Evolutionary conservation across 2,113 vertebrate species (phyloP), one percentile per base, ranked within the genome.

Genomic region (Furnarius figulus): DNA sequence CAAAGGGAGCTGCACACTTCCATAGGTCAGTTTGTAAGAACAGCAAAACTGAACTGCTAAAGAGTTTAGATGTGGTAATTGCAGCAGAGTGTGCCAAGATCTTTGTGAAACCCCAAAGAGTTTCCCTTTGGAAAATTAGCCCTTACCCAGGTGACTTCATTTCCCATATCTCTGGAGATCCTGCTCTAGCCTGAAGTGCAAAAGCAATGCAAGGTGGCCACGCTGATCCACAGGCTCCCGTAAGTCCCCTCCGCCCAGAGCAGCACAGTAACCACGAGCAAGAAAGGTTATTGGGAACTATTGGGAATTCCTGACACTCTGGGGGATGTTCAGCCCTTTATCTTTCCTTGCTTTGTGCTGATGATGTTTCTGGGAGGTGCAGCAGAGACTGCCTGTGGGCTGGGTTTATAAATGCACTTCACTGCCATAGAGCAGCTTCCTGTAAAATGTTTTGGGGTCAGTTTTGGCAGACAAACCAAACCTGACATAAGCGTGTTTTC

Each of bases 251-350:
- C 73, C 31, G 50, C 7, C 8, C 44, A 77, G 50, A 92, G 35
- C 65, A 77, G 39, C 2, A 0, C 55, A 33, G 20, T 35, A 46
- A 68, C 46, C 14, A 21, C 0, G 0, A 46, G 47, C 25, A 42
- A 55, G 56, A 83, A 84, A 42, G 12, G 19, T 25, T 55, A 0
- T 31, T 46, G 53, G 27, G 39, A 63, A 14, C 22, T 55, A 0
- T n/a, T 46, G 53, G 27, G 39, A 63, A 14, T 71, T 78, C 33
- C 50, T 75, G 42, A 31, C 47, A 46, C 6, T 16, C 5, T 3
- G 0, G 66, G 62, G 80, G 22, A 91, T 12, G 23, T 59, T 87
- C 68, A 76, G 49, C 39, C 35, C 27, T 70, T 80, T 40, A 62
- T 35, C 39, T 47, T 77, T 56, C 42, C 47, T 59, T 78, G 14